Base-by-base conservation (phyloP, 2,888 invertebrate species). In the Rhagophthalmus giganteus region DNA sequence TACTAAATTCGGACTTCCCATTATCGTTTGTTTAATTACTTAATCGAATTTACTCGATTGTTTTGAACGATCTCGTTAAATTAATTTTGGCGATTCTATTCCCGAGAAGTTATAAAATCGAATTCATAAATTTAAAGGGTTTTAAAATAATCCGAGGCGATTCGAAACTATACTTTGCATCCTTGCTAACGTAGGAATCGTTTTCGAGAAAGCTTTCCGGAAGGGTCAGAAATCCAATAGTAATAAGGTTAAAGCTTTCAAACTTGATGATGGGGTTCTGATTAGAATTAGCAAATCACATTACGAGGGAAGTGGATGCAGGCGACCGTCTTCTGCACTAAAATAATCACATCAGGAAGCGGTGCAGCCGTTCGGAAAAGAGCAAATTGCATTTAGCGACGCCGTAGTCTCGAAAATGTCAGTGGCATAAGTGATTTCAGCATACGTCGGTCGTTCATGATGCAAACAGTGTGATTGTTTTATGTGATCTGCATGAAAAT, bases 271-370 rank as follows among this genome's bases (percentile, higher is more conserved):
- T 64, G 65, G 66, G 47, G 56, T 59, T 62, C 64, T 64, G 65
- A 68, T 68, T 66, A 59, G 62, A 64, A 68, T 67, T 67, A 66
- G 64, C 64, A 63, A 65, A 68, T 68, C 64, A 60, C 64, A 62
- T 68, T 66, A 67, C 63, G 33, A 26, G 41, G 48, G 51, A 32
- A 42, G 39, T 41, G 40, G 37, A 53, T 44, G 54, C 40, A 48
- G 56, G 46, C 45, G 44, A 37, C 48, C 54, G 48, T 41, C 51
- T 54, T 58, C 57, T 61, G 58, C 60, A 60, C 57, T 40, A 60
- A 60, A 58, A 61, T 68, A 68, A 68, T 68, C 66, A 60, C 59
- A 68, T 68, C 65, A 66, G 62, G 60, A 61, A 61, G 46, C 59
- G 59, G 63, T 64, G 60, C 66, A 63, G 56, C 60, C 62, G 61